phyloP scores from a whole-genome alignment of 2,888 invertebrate species.

The Melanargia galathea region DNA sequence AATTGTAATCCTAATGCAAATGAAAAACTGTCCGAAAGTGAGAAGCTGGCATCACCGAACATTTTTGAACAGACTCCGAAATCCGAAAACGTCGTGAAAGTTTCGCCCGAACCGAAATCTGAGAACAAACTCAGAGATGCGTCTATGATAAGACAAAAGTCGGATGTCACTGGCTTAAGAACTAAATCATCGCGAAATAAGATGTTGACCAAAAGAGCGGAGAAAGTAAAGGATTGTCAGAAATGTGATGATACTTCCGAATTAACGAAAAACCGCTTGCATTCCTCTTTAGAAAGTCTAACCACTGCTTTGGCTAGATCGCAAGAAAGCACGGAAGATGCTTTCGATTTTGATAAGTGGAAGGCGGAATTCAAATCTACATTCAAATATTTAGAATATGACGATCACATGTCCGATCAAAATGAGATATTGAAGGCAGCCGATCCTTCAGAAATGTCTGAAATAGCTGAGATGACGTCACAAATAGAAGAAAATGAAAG shows the following conservation, averaged over 20 bases:
- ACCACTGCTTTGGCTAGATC: constrained; percentile 70
- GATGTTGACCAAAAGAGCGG: constrained; percentile 58
- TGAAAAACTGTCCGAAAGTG: neutral
- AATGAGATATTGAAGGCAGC: constrained; percentile 70
- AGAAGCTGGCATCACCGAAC: neutral
- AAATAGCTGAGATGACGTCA: constrained; percentile 78
- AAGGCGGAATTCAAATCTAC: constrained; percentile 70
- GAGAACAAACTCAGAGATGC: constrained; percentile 62
- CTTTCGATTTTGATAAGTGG: constrained; percentile 76
- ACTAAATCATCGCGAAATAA: constrained; percentile 66
- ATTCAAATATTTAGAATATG: constrained; percentile 72
- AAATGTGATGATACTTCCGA: constrained; percentile 56
- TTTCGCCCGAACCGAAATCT: constrained; percentile 49
- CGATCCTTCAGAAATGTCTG: constrained; percentile 76
- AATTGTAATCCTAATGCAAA: neutral
- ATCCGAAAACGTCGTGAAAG: constrained; percentile 47
- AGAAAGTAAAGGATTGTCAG: constrained; percentile 56
- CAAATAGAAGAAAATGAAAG: constrained; percentile 80
- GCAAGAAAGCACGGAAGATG: constrained; percentile 70
- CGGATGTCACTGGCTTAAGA: constrained; percentile 83
- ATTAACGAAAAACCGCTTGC: constrained; percentile 67
- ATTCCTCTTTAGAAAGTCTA: constrained; percentile 73
- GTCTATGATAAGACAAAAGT: constrained; percentile 81
- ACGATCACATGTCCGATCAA: constrained; percentile 68
- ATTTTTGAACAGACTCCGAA: constrained; percentile 38